phyloP scores from a whole-genome alignment of 1,140 invertebrate genomes.

The Listronotus bonariensis region DNA sequence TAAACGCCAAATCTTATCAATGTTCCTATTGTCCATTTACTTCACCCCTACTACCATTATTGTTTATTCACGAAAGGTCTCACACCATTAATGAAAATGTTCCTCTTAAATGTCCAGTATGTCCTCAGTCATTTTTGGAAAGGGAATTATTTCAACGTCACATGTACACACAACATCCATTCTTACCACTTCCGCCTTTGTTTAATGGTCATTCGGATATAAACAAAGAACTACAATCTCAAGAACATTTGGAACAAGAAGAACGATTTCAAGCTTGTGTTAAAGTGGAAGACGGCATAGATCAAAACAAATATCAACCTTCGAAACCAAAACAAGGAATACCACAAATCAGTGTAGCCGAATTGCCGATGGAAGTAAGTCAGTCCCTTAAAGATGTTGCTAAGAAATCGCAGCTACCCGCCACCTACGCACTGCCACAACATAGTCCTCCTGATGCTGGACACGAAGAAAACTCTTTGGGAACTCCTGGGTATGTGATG shows the following conservation, averaged over 20 bases:
- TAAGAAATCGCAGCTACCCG: slow-evolving; percentile 62
- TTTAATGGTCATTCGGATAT: slow-evolving; percentile 53
- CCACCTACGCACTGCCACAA: slow-evolving; percentile 63
- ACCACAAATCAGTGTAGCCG: slow-evolving; percentile 50
- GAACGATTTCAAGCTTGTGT: slow-evolving; percentile 40
- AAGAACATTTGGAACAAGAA: slow-evolving; percentile 49
- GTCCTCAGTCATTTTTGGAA: slow-evolving; percentile 62
- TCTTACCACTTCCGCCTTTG: slow-evolving; percentile 60
- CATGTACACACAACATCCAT: slow-evolving; percentile 62
- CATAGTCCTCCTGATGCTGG: slow-evolving; percentile 7
- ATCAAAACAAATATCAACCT: slow-evolving; percentile 15
- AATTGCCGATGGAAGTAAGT: slow-evolving; percentile 57
- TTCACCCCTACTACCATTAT: slow-evolving; percentile 84
- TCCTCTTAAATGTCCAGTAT: slow-evolving; percentile 64
- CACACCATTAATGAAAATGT: slow-evolving; percentile 61
- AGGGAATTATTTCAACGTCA: slow-evolving; percentile 66
- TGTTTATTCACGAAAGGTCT: slow-evolving; percentile 88
- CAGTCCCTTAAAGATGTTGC: slow-evolving; percentile 61
- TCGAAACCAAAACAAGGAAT: slow-evolving; percentile 49
- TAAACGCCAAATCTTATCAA: slow-evolving; percentile 74
- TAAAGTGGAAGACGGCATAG: slow-evolving; percentile 36
- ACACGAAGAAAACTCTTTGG: slow-evolving; percentile 32
- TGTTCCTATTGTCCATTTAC: slow-evolving; percentile 88
- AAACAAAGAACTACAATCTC: slow-evolving; percentile 46
- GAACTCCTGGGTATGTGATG: slow-evolving; percentile 63